Percentiles rank a stretch among this genome's conserved stretches.
These are phyloP conservation scores for Galemys pyrenaicus DNA, from an alignment of 2,113 vertebrate genomes.

Conservation along the genomic window DNA sequence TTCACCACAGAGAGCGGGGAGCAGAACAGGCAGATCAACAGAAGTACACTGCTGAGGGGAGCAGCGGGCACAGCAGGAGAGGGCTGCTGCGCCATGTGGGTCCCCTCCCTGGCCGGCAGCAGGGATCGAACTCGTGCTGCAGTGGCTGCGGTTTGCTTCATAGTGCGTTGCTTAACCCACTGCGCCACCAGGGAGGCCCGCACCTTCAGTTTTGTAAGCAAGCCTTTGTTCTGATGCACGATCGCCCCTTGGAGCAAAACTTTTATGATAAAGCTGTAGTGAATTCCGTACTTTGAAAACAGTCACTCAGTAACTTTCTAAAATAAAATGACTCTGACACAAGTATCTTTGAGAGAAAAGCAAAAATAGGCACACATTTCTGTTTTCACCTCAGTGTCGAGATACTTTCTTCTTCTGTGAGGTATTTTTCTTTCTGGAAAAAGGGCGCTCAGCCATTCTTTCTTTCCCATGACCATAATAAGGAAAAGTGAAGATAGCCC, in stretches of 20 bases:
- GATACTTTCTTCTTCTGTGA: not conserved
- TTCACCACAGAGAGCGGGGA: too few relatives aligned
- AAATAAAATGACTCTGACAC: slow-evolving; percentile 58
- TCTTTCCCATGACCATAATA: not conserved
- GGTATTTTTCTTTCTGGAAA: slow-evolving; percentile 21
- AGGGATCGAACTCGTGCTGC: too few relatives aligned
- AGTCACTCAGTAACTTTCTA: slow-evolving; percentile 43
- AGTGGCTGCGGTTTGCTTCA: too few relatives aligned
- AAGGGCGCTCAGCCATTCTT: not conserved
- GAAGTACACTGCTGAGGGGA: too few relatives aligned
- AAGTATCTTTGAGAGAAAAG: slow-evolving; percentile 69
- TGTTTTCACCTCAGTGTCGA: slow-evolving; percentile 53
- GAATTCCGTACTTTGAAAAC: not conserved
- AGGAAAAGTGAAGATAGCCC: not conserved
- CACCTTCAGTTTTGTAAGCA: slow-evolving; percentile 43
- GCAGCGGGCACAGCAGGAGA: too few relatives aligned
- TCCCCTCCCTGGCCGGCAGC: too few relatives aligned
- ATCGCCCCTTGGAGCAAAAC: slow-evolving; percentile 4
- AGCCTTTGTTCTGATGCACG: slow-evolving; percentile 50
- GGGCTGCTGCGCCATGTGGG: too few relatives aligned
- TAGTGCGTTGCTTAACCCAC: too few relatives aligned
- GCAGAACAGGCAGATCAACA: too few relatives aligned
- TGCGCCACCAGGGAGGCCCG: too few relatives aligned
- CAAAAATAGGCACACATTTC: slow-evolving; percentile 62
- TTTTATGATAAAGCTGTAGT: not conserved